Percentiles rank a stretch among this genome's conserved stretches.
phyloP scores from a whole-genome alignment of 2,888 invertebrate species.

The Pantelozetes paolii region DNA sequence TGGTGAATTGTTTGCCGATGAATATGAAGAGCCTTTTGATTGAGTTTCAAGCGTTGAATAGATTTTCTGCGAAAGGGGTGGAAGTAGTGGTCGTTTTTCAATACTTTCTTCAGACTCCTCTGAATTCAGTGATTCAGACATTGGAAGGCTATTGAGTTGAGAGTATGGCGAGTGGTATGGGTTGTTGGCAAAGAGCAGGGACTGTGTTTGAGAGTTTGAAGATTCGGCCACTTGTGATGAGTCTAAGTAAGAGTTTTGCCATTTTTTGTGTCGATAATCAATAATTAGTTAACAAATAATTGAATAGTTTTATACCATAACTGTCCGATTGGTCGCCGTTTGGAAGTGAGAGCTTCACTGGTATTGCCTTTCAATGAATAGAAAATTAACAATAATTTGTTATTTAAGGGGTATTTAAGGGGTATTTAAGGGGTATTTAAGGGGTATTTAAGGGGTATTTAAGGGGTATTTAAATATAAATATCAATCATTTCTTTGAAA shows the following conservation, averaged over 20 bases:
- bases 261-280: too few relatives aligned
- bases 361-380: conserved; percentile 15
- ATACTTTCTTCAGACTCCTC: not conserved
- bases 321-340: not conserved
- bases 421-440: too few relatives aligned
- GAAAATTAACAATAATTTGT: not conserved
- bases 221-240: too few relatives aligned
- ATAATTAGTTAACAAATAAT: not conserved
- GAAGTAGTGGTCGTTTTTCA: not conserved
- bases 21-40: not conserved
- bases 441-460: too few relatives aligned
- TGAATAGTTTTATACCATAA: not conserved
- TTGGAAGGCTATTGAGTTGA: not conserved
- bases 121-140: not conserved
- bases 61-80: conserved; percentile 12
- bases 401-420: too few relatives aligned
- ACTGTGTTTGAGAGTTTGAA: not conserved
- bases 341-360: conserved; percentile 3
- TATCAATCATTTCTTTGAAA: too few relatives aligned
- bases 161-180: not conserved
- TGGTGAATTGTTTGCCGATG: not conserved
- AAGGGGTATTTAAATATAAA: too few relatives aligned
- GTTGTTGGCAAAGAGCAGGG: not conserved
- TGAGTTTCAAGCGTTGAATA: conserved; percentile 3
- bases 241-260: too few relatives aligned